Conservation (phyloP, 2,113 vertebrate species). For the Emberiza fucata region DNA sequence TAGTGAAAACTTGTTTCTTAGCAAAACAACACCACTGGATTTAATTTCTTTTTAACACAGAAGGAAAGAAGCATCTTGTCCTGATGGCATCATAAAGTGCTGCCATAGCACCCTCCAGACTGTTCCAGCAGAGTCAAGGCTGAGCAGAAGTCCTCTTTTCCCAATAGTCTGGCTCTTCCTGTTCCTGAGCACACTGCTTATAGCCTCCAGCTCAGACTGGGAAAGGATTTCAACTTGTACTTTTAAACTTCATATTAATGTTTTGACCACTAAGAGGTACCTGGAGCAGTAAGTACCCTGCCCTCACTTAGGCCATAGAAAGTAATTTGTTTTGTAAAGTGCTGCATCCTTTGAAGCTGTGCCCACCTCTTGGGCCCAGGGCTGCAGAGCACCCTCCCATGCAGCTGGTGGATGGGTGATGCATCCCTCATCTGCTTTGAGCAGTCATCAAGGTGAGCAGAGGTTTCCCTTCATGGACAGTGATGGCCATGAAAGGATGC, state of each 20-base stretch:
- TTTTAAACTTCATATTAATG: background rate
- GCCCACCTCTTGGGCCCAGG: too few relatives aligned
- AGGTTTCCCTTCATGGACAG: background rate
- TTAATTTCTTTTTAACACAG: background rate
- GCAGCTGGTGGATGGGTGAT: background rate
- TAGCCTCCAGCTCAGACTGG: background rate
- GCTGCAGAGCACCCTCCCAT: background rate
- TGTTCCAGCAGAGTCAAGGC: background rate
- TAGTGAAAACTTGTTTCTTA: background rate
- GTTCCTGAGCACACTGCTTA: background rate
- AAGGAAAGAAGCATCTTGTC: background rate
- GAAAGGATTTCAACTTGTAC: background rate
- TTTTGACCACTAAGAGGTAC: background rate
- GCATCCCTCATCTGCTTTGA: background rate
- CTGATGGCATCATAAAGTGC: background rate
- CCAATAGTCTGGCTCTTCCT: background rate
- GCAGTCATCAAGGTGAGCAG: background rate
- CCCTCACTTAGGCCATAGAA: background rate
- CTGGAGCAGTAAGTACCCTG: background rate
- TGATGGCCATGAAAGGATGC: background rate
- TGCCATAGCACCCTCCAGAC: background rate
- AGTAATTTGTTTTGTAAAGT: background rate
- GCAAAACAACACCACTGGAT: background rate
- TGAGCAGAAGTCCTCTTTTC: background rate
- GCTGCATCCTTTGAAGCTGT: background rate